phyloP scores from a whole-genome alignment of 2,797 vertebrate species.

The Pangasius krempfi region DNA sequence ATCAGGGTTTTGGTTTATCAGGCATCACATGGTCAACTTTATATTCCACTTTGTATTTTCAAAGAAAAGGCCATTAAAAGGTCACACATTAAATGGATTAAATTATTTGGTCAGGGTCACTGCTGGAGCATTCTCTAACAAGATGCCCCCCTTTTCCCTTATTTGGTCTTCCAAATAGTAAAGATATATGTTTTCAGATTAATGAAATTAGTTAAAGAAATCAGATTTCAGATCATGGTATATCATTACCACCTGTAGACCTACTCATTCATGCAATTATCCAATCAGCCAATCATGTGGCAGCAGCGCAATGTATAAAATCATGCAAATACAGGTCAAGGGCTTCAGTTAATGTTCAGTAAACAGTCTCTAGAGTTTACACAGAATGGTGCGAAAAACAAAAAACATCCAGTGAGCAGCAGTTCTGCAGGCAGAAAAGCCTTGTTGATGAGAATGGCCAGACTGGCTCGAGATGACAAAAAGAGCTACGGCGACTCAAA shows the following conservation, averaged over 20 bases:
- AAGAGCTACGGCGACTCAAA: neutral
- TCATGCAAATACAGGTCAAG: neutral
- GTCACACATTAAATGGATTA: too few species aligned
- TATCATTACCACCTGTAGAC: neutral
- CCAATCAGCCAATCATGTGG: neutral
- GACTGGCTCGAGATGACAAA: neutral
- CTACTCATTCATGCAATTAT: neutral
- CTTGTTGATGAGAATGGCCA: neutral
- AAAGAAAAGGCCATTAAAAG: conserved; percentile 5
- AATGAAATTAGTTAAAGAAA: neutral
- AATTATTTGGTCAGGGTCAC: neutral
- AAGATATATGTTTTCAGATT: neutral
- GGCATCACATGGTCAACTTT: neutral
- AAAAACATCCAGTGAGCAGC: neutral
- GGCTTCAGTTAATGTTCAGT: neutral
- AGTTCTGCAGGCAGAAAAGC: neutral
- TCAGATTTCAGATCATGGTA: neutral
- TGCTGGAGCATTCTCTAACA: neutral
- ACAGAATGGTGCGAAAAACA: neutral
- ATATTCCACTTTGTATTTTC: neutral
- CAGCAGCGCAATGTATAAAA: neutral
- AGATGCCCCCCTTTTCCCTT: neutral
- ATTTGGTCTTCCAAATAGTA: neutral
- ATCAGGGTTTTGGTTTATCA: neutral
- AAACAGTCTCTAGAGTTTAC: neutral